These are phyloP conservation scores for Bombus soroeensis DNA, from an alignment of 1,140 invertebrate genomes.

Conservation along the genomic window DNA sequence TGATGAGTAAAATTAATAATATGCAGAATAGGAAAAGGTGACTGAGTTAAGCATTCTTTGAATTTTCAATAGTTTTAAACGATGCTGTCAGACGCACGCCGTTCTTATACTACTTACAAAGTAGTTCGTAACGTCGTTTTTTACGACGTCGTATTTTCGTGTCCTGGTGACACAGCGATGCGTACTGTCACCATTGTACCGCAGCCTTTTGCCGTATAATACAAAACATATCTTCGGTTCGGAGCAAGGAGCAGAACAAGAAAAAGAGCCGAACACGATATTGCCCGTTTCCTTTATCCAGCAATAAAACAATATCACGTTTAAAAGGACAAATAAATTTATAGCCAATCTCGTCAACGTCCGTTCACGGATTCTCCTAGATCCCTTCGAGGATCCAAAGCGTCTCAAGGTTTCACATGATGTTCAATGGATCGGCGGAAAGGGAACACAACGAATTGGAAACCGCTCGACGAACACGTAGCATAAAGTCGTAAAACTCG, in stretches of 20 bases:
- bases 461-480: constrained; percentile 74
- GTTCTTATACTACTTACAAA: constrained; percentile 19
- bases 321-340: constrained; percentile 79
- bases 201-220: background rate
- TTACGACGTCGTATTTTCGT: constrained; percentile 43
- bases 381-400: constrained; percentile 39
- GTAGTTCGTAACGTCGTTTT: constrained; percentile 38
- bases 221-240: background rate
- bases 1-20: background rate
- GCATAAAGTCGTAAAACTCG: constrained; percentile 79
- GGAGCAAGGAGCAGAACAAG: constrained; percentile 18
- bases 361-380: constrained; percentile 52
- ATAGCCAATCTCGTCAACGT: constrained; percentile 78
- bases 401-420: constrained; percentile 7
- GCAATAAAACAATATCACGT: constrained; percentile 78
- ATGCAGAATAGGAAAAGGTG: too few relatives aligned
- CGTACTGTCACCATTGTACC: background rate
- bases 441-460: constrained; percentile 67
- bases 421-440: constrained; percentile 37
- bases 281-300: constrained; percentile 72
- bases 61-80: background rate
- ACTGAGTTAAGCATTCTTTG: background rate
- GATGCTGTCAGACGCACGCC: background rate
- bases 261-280: constrained; percentile 27
- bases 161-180: constrained; percentile 9